Evolutionary conservation across 2,888 invertebrate species (phyloP).

Genomic region (Lasioglossum leucozonium): DNA sequence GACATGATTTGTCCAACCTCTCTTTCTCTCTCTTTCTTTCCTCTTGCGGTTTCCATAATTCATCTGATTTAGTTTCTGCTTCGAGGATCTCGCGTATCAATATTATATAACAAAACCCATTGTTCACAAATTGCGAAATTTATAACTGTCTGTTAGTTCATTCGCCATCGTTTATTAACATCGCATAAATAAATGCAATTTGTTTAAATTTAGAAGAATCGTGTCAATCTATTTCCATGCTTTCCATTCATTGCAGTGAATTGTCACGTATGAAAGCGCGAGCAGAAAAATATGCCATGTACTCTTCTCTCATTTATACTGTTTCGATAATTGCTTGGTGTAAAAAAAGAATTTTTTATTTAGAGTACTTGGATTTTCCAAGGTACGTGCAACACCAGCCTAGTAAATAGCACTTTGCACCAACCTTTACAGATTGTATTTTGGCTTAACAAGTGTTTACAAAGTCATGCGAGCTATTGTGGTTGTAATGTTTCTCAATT

Average conservation of each 20-base stretch:
- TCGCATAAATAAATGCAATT: constrained; percentile 51
- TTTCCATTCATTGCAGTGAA: constrained; percentile 41
- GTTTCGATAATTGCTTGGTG: constrained; percentile 50
- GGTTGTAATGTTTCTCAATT: constrained; percentile 51
- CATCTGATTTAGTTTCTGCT: constrained; percentile 44
- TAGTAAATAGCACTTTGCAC: constrained; percentile 37
- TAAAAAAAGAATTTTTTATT: constrained; percentile 59
- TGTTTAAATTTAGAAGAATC: constrained; percentile 55
- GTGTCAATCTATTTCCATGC: constrained; percentile 34
- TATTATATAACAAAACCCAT: constrained; percentile 77
- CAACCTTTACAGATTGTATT: constrained; percentile 49
- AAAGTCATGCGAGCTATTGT: constrained; percentile 55
- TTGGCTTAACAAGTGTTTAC: constrained; percentile 50
- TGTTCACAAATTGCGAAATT: constrained; percentile 75
- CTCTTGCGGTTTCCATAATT: constrained; percentile 28
- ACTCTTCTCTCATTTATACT: constrained; percentile 48
- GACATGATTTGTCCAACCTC: constrained; percentile 30
- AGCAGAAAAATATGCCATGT: constrained; percentile 68
- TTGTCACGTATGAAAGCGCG: constrained; percentile 56
- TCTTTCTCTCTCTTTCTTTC: background rate
- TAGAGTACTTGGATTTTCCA: constrained; percentile 40
- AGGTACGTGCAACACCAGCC: constrained; percentile 32
- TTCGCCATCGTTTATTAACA: constrained; percentile 52
- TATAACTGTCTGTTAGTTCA: constrained; percentile 51
- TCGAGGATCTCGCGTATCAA: constrained; percentile 58